phyloP scores from a whole-genome alignment of 1,140 invertebrate species.

The Grapholita molesta region DNA sequence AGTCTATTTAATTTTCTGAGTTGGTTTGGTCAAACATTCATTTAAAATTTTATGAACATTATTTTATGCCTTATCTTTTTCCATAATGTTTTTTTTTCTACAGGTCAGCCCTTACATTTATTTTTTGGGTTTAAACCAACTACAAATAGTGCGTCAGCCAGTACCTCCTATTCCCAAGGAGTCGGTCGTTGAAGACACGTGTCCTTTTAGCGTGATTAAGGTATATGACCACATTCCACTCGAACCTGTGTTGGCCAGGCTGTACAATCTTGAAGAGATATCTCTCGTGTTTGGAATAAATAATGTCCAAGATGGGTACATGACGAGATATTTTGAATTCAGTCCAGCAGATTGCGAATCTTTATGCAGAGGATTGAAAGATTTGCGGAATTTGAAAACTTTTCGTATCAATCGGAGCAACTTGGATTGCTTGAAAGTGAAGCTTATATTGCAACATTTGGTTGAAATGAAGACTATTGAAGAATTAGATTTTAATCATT shows the following conservation, averaged over 20 bases:
- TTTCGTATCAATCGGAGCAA: constrained; percentile 71
- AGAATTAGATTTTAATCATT: constrained; percentile 74
- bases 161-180: constrained; percentile 42
- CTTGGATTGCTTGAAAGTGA: constrained; percentile 64
- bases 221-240: constrained; percentile 68
- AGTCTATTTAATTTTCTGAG: no score
- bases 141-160: constrained; percentile 63
- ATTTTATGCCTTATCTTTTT: background rate
- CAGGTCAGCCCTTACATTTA: constrained; percentile 70
- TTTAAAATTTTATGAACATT: background rate
- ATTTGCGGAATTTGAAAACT: constrained; percentile 52
- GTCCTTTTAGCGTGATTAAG: constrained; percentile 54
- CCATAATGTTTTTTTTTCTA: constrained; percentile 13
- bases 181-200: constrained; percentile 52
- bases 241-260: constrained; percentile 46
- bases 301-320: constrained; percentile 49
- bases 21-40: background rate
- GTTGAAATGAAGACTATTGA: constrained; percentile 64
- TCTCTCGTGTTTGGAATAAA: constrained; percentile 66
- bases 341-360: constrained; percentile 63
- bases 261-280: constrained; percentile 67
- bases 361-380: constrained; percentile 61
- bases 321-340: constrained; percentile 65
- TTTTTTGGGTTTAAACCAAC: constrained; percentile 53
- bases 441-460: constrained; percentile 61